phyloP scores from a whole-genome alignment of 1,140 invertebrate species.

The Drosophila ohnishii region DNA sequence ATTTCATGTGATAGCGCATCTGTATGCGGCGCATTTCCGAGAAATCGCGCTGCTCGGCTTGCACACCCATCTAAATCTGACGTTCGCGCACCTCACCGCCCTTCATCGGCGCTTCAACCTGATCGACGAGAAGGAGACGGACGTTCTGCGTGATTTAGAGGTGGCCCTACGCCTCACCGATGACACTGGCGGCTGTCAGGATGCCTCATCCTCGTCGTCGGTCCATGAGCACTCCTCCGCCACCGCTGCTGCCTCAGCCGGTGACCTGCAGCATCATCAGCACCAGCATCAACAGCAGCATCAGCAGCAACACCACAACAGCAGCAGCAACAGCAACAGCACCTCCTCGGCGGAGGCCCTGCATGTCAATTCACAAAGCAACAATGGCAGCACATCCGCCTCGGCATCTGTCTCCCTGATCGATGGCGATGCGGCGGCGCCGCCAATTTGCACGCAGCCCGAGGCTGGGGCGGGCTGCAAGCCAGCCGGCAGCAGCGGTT shows the following conservation, averaged over 20 bases:
- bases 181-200: conserved; percentile 65
- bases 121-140: conserved; percentile 97
- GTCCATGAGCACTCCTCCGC: conserved; percentile 31
- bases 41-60: conserved; percentile 95
- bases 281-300: conserved; percentile 27
- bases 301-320: conserved; percentile 39
- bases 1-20: conserved; percentile 98
- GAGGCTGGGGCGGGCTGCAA: conserved; percentile 69
- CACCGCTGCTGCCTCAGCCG: neutral
- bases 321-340: conserved; percentile 60
- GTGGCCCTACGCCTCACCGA: conserved; percentile 87
- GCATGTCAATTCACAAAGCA: conserved; percentile 73
- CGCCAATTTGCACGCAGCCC: conserved; percentile 81
- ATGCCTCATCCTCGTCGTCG: conserved; percentile 29
- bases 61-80: conserved; percentile 97
- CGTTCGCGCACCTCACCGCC: conserved; percentile 97
- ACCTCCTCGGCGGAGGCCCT: conserved; percentile 59
- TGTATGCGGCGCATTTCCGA: conserved; percentile 98
- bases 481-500: conserved; percentile 68
- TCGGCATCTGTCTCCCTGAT: conserved; percentile 58
- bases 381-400: conserved; percentile 51
- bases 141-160: conserved; percentile 94
- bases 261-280: conserved; percentile 22
- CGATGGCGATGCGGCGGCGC: conserved; percentile 74
- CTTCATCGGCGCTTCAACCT: conserved; percentile 94